Percentiles rank a stretch among this genome's conserved stretches.
phyloP scores from a whole-genome alignment of 2,888 invertebrate species.

The Tipula lateralis region DNA sequence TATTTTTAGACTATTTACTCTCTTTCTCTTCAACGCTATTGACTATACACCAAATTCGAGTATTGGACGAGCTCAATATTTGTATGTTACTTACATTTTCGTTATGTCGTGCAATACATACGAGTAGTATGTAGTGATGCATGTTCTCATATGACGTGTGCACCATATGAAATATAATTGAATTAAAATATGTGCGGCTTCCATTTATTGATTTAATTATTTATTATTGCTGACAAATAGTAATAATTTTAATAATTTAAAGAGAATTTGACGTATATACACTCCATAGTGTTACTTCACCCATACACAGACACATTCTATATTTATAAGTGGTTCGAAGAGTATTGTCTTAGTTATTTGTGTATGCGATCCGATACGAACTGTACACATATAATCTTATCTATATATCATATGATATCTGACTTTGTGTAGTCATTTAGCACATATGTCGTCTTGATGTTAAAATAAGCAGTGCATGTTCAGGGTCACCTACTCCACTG shows the following conservation, averaged over 20 bases:
- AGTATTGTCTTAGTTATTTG: neutral
- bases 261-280: neutral
- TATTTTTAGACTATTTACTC: too few species aligned
- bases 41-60: too few species aligned
- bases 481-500: too few species aligned
- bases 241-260: neutral
- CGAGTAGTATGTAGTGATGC: neutral
- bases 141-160: neutral
- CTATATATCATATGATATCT: neutral
- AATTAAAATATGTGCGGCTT: neutral
- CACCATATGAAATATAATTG: neutral
- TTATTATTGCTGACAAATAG: neutral
- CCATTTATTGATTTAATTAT: neutral
- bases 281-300: neutral
- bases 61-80: neutral
- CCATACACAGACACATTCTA: neutral
- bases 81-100: neutral
- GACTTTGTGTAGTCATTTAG: neutral
- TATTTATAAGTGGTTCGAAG: neutral
- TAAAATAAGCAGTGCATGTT: too few species aligned
- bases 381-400: neutral
- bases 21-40: too few species aligned
- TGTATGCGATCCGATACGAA: neutral
- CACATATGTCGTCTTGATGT: too few species aligned
- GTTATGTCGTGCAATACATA: neutral